Conservation (phyloP, 1,140 invertebrate species). For the Drosophila repletoides region DNA sequence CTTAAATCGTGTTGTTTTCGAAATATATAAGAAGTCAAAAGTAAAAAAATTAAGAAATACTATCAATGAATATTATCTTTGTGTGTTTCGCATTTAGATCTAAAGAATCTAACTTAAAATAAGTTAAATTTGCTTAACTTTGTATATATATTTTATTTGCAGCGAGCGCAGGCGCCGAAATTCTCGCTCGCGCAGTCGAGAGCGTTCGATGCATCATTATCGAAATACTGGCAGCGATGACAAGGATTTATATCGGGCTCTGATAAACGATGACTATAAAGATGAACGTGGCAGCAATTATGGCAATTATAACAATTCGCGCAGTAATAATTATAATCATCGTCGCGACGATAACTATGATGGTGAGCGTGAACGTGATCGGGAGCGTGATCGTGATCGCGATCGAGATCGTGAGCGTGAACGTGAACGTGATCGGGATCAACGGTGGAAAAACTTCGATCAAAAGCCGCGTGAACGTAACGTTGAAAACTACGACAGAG, state of each 20-base stretch:
- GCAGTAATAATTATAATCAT: constrained; percentile 53
- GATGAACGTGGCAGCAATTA: constrained; percentile 49
- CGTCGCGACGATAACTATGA: constrained; percentile 56
- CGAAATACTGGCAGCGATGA: constrained; percentile 46
- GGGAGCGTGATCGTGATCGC: constrained; percentile 43
- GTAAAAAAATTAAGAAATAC: too few species aligned
- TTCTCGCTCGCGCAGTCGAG: constrained; percentile 62
- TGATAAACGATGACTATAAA: constrained; percentile 73
- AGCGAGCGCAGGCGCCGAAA: constrained; percentile 57
- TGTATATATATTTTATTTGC: not conserved
- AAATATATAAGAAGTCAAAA: too few species aligned
- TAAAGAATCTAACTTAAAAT: too few species aligned
- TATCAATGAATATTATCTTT: too few species aligned
- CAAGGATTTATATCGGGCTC: constrained; percentile 67
- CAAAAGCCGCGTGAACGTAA: constrained; percentile 50
- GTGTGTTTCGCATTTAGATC: too few species aligned
- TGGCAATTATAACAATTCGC: constrained; percentile 44
- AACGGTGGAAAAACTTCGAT: constrained; percentile 57
- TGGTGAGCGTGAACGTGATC: constrained; percentile 19
- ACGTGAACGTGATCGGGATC: constrained; percentile 58
- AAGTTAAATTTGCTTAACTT: too few species aligned
- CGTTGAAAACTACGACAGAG: constrained; percentile 47
- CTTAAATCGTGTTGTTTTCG: too few species aligned
- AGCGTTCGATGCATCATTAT: constrained; percentile 50
- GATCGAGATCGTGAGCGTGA: constrained; percentile 46